These are phyloP conservation scores for Thymelicus acteon DNA, from an alignment of 2,888 invertebrate genomes.

Conservation along the genomic window DNA sequence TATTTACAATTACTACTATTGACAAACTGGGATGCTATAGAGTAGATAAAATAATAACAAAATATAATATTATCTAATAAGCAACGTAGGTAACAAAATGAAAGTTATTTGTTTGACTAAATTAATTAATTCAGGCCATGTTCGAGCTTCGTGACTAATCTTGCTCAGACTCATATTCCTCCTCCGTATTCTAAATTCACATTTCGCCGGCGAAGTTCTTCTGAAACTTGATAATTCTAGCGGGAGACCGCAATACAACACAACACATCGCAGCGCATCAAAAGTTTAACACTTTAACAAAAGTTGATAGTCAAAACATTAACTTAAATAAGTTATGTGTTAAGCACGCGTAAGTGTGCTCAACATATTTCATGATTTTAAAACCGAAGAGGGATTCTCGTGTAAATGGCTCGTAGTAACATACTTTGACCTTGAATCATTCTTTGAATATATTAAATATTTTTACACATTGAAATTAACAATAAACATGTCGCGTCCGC, in stretches of 20 bases:
- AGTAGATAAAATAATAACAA: too few species aligned
- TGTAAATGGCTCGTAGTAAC: too few species aligned
- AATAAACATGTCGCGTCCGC: too few species aligned
- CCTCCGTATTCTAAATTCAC: not conserved
- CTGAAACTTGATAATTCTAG: slow-evolving; percentile 1
- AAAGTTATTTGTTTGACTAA: not conserved
- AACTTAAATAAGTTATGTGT: slow-evolving; percentile 52
- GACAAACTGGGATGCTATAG: too few species aligned
- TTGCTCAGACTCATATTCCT: not conserved
- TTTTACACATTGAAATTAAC: too few species aligned
- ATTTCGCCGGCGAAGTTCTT: slow-evolving; percentile 1
- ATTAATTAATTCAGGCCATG: slow-evolving; percentile 8
- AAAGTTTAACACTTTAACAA: slow-evolving; percentile 33
- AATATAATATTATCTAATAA: too few species aligned
- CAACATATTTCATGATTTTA: slow-evolving; percentile 51
- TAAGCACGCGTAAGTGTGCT: slow-evolving; percentile 54
- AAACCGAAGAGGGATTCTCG: slow-evolving; percentile 37
- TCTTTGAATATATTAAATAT: not conserved
- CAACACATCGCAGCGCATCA: not conserved
- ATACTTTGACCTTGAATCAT: too few species aligned
- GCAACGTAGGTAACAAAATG: too few species aligned
- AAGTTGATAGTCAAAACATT: slow-evolving; percentile 50
- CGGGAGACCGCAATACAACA: slow-evolving; percentile 1
- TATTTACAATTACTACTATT: too few species aligned
- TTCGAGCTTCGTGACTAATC: slow-evolving; percentile 11